Evolutionary conservation across 2,888 invertebrate genomes (phyloP), one percentile per base, ranked within the genome.

Genomic region (Villa cingulata): DNA sequence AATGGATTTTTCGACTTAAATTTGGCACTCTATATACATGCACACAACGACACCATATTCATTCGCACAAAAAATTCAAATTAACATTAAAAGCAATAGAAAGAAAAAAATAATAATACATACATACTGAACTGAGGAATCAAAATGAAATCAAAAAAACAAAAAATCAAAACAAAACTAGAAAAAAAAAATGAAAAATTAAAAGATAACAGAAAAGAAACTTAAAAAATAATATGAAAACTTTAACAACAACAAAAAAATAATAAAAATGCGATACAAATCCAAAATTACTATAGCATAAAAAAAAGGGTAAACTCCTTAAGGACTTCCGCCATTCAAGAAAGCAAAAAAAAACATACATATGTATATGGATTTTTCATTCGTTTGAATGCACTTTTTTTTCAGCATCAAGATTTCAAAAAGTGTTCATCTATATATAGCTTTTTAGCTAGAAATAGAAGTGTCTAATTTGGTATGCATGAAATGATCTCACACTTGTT

Each of bases 401-500:
- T 9, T 46, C 20, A 23, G 34, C 15, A 17, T n/a, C 16, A 39
- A 43, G 41, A 44, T 41, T 34, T 44, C 39, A 20, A 36, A 19
- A 36, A 32, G 23, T 39, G 18, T 29, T 32, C n/a, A n/a, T n/a
- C n/a, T n/a, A n/a, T n/a, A n/a, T n/a, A n/a, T n/a, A n/a, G n/a
- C n/a, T n/a, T n/a, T n/a, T n/a, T n/a, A n/a, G n/a, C n/a, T n/a
- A 32, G 17, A 3, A 32, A 23, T 23, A 23, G 9, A 32, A 9
- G 29, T 32, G 29, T 32, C 55, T 55, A 53, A 54, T 54, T 54
- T 53, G 50, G 45, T 55, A 55, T 55, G 55, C 55, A 53, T 51
- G 51, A 36, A 52, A 51, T 49, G 46, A 46, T 46, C 41, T 48
- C 52, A 48, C 45, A 49, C 51, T 51, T 23, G 18, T 29, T 29